Evolutionary conservation across 1,140 invertebrate genomes (phyloP).

Genomic region (Sycobia sp.): DNA sequence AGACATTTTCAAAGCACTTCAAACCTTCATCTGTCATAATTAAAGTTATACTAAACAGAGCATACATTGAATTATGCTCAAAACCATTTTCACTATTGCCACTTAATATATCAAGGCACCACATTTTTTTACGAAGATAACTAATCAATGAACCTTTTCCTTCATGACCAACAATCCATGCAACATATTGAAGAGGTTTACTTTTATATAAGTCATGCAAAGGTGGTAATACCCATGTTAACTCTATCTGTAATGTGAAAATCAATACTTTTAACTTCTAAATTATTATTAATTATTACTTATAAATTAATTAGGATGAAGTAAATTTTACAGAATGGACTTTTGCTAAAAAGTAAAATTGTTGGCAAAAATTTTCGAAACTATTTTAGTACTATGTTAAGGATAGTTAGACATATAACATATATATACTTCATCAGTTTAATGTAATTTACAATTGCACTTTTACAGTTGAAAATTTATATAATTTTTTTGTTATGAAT

Average conservation of each 20-base stretch:
- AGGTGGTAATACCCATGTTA: conserved; percentile 83
- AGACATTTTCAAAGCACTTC: conserved; percentile 71
- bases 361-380: no score
- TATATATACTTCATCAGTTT: no score
- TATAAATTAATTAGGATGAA: no score
- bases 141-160: conserved; percentile 85
- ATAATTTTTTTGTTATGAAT: no score
- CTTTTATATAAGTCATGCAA: conserved; percentile 73
- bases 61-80: conserved; percentile 74
- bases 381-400: no score
- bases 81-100: conserved; percentile 79
- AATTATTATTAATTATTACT: background rate
- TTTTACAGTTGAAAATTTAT: no score
- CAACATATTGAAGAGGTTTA: conserved; percentile 80
- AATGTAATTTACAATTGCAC: no score
- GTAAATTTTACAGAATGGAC: background rate
- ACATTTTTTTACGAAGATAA: conserved; percentile 81
- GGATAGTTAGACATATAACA: no score
- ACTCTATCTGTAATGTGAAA: conserved; percentile 64
- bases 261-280: background rate
- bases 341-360: no score
- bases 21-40: conserved; percentile 81
- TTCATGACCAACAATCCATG: conserved; percentile 86
- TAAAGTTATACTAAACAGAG: conserved; percentile 76
- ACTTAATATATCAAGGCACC: conserved; percentile 79